phyloP scores from a whole-genome alignment of 2,888 invertebrate genomes.

The Phanerotoma sp. region DNA sequence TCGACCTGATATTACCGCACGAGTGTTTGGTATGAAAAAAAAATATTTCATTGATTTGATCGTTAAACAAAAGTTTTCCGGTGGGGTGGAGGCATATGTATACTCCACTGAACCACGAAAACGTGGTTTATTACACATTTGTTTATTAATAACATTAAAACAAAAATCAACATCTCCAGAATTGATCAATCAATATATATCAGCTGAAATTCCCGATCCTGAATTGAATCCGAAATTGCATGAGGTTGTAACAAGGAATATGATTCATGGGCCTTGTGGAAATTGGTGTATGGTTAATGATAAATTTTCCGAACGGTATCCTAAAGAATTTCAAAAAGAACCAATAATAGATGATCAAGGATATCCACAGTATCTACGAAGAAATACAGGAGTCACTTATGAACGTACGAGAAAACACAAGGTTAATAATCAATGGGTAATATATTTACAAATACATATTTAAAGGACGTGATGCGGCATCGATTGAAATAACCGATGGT shows the following conservation, averaged over 20 bases:
- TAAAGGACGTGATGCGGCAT: conserved; percentile 34
- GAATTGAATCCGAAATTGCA: not conserved
- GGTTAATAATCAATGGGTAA: conserved; percentile 42
- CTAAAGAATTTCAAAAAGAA: conserved; percentile 34
- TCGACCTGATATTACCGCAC: too few species aligned
- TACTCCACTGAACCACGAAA: conserved; percentile 33
- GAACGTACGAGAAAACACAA: conserved; percentile 17
- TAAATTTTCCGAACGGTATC: conserved; percentile 40
- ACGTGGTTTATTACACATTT: too few species aligned
- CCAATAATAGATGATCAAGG: conserved; percentile 35
- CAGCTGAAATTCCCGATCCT: conserved; percentile 51
- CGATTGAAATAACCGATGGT: conserved; percentile 19
- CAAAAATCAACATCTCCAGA: conserved; percentile 31
- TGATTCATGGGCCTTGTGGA: too few species aligned
- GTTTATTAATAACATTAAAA: too few species aligned
- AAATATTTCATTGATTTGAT: too few species aligned
- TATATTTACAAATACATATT: conserved; percentile 39
- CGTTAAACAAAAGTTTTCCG: conserved; percentile 31
- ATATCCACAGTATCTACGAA: conserved; percentile 36
- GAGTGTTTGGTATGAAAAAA: too few species aligned
- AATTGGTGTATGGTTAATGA: conserved; percentile 31
- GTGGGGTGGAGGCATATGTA: conserved; percentile 27
- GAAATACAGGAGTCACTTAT: conserved; percentile 29
- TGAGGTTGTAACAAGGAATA: not conserved
- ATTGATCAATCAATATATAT: conserved; percentile 32